Conservation (phyloP, 1,140 invertebrate genomes). For the Spodoptera frugiperda region DNA sequence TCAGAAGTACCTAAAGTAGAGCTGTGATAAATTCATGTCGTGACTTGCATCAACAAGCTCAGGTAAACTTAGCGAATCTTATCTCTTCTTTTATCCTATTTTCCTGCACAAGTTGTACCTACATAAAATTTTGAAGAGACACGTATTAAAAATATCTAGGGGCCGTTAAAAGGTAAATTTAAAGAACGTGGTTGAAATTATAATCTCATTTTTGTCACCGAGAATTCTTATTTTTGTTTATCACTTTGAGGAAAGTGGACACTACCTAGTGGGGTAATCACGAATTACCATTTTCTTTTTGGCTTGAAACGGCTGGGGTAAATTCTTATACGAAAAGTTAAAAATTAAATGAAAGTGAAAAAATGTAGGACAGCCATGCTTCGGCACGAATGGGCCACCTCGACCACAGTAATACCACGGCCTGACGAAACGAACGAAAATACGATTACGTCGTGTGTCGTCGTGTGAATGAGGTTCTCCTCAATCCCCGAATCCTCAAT, state of each 20-base stretch:
- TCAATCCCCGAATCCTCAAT: no score
- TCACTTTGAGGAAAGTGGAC: conserved; percentile 45
- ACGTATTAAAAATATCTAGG: conserved; percentile 78
- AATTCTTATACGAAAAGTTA: no score
- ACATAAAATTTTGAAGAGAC: conserved; percentile 71
- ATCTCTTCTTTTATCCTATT: conserved; percentile 69
- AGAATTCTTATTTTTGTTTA: conserved; percentile 54
- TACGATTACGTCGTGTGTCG: no score
- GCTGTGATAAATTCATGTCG: conserved; percentile 73
- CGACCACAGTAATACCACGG: no score
- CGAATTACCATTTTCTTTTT: conserved; percentile 35
- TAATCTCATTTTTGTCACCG: conserved; percentile 53
- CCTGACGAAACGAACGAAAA: no score
- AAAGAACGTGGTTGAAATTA: conserved; percentile 70
- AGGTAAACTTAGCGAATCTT: conserved; percentile 68
- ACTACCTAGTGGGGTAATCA: conserved; percentile 31
- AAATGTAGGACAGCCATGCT: no score
- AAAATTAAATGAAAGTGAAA: no score
- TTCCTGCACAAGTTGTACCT: conserved; percentile 55
- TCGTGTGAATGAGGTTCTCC: no score
- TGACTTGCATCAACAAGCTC: conserved; percentile 73
- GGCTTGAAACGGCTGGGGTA: no score
- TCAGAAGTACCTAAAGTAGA: conserved; percentile 65
- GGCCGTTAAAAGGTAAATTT: conserved; percentile 79
- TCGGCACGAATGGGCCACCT: no score